These are phyloP conservation scores for Champsocephalus gunnari DNA, from an alignment of 2,797 vertebrate species.

Conservation along the genomic window DNA sequence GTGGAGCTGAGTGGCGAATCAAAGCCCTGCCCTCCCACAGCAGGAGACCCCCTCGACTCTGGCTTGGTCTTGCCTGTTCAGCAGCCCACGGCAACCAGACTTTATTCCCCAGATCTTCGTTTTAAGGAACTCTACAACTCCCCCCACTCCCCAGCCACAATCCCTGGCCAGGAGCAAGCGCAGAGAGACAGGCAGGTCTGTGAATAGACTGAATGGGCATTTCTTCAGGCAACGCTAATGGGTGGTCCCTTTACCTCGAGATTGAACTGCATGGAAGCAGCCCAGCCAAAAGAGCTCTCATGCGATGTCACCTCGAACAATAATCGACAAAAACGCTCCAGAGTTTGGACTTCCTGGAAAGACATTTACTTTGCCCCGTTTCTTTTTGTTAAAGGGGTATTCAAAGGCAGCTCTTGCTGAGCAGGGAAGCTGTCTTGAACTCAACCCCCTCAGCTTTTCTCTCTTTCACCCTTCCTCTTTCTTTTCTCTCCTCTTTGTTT, in stretches of 20 bases:
- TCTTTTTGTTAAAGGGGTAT: slow-evolving; percentile 69
- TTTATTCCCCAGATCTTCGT: slow-evolving; percentile 55
- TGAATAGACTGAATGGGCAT: slow-evolving; percentile 83
- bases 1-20: slow-evolving; percentile 65
- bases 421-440: slow-evolving; percentile 66
- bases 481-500: slow-evolving; percentile 65
- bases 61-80: slow-evolving; percentile 55
- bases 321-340: slow-evolving; percentile 73
- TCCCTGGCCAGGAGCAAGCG: slow-evolving; percentile 59
- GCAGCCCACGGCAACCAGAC: slow-evolving; percentile 56
- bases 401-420: slow-evolving; percentile 66
- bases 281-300: slow-evolving; percentile 77
- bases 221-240: slow-evolving; percentile 78
- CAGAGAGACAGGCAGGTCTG: slow-evolving; percentile 73
- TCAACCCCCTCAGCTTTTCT: slow-evolving; percentile 60
- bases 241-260: slow-evolving; percentile 81
- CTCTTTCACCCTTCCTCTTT: slow-evolving; percentile 52
- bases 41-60: slow-evolving; percentile 67
- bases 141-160: slow-evolving; percentile 44
- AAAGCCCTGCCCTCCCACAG: slow-evolving; percentile 69
- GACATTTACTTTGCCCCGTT: slow-evolving; percentile 68
- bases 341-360: slow-evolving; percentile 77
- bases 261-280: slow-evolving; percentile 71
- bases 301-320: slow-evolving; percentile 84
- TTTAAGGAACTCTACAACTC: slow-evolving; percentile 52